Conservation (phyloP, 2,888 invertebrate species). For the Ectemnius lituratus region DNA sequence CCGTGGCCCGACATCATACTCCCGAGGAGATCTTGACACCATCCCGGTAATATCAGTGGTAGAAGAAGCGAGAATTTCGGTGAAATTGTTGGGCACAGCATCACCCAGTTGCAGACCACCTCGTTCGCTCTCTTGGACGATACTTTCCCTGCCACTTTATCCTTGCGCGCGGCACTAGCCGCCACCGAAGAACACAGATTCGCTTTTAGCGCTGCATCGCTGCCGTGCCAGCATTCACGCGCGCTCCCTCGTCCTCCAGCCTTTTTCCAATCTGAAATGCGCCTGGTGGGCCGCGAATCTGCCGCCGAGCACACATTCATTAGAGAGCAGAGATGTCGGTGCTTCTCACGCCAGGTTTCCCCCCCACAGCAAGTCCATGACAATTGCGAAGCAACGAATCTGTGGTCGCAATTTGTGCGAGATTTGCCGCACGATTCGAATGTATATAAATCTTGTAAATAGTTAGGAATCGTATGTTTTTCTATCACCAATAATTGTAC, state of each 20-base stretch:
- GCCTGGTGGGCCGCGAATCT: background rate
- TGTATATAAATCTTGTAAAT: background rate
- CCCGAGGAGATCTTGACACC: too few species aligned
- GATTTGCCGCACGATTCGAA: background rate
- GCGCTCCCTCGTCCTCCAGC: slow-evolving; percentile 19
- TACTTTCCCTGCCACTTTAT: slow-evolving; percentile 54
- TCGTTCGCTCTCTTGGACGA: slow-evolving; percentile 42
- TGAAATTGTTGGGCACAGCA: slow-evolving; percentile 7
- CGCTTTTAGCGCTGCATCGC: slow-evolving; percentile 58
- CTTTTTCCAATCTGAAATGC: slow-evolving; percentile 32
- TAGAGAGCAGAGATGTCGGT: slow-evolving; percentile 8
- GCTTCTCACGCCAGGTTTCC: too few species aligned
- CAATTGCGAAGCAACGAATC: slow-evolving; percentile 22
- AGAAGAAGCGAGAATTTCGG: slow-evolving; percentile 11
- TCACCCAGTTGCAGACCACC: slow-evolving; percentile 10
- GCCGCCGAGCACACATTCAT: slow-evolving; percentile 6
- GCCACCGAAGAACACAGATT: slow-evolving; percentile 60
- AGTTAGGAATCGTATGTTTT: background rate
- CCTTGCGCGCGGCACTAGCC: slow-evolving; percentile 21
- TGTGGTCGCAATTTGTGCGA: background rate
- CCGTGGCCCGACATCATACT: background rate
- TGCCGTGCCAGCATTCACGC: slow-evolving; percentile 11
- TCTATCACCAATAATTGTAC: background rate
- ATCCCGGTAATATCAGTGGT: background rate
- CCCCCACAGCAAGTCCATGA: slow-evolving; percentile 12